Evolutionary conservation across 2,888 invertebrate genomes (phyloP), one percentile per base, ranked within the genome.

Genomic region (Idaea aversata): DNA sequence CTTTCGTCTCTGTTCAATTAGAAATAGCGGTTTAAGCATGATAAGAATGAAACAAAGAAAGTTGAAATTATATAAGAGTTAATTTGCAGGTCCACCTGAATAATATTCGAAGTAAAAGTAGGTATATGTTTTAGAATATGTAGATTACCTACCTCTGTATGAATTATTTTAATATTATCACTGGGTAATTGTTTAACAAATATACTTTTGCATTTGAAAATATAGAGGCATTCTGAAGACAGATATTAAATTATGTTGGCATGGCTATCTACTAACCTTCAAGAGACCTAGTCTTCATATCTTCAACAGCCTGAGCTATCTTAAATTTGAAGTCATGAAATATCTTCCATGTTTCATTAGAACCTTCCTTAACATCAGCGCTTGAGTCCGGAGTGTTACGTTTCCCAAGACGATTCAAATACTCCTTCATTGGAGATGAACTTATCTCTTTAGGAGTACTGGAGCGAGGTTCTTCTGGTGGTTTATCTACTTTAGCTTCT

Each of bases 261-360:
- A 10, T 5, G 13, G 15, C 35, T 61, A 10, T 64, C 34, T 6
- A 72, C 71, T 81, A 87, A 86, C 94, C 94, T 74, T 95, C 95
- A 70, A 86, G 90, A 74, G 96, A 95, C 66, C 95, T 95, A 10
- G 95, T 95, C 66, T 96, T 92, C 88, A 96, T 96, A 69, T 96
- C 96, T 81, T 96, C 96, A 62, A 96, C 96, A 57, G 96, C 96
- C 81, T 96, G 96, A 58, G 96, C 95, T 70, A 96, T 95, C 88
- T 96, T 96, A 62, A 95, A 96, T 83, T 93, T 95, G 66, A 96
- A 94, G 72, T 96, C 96, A 70, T 95, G 94, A 71, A 96, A 94
- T 79, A 96, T 94, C 77, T 95, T 95, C 96, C 96, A 96, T 5
- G 95, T 94, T 85, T 96, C 96, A 70, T 94, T 94, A 36, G 72